phyloP scores from a whole-genome alignment of 2,888 invertebrate species.

The Coleophora flavipennella region DNA sequence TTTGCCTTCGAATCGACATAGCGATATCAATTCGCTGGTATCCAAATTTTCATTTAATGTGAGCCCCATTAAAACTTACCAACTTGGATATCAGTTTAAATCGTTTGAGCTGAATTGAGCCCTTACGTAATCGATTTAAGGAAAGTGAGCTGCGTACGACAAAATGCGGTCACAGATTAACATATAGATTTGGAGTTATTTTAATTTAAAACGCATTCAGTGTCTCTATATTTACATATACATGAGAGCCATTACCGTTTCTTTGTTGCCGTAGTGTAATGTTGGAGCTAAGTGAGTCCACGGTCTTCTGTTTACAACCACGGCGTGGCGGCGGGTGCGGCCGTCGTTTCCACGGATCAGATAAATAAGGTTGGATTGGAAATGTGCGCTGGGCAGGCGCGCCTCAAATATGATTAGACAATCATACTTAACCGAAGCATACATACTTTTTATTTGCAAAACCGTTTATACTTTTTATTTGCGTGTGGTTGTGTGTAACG shows the following conservation, averaged over 20 bases:
- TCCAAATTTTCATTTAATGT: constrained; percentile 33
- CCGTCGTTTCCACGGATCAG: constrained; percentile 14
- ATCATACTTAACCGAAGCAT: constrained; percentile 13
- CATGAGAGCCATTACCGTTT: constrained; percentile 58
- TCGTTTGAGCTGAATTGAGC: constrained; percentile 33
- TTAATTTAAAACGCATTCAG: constrained; percentile 67
- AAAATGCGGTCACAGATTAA: constrained; percentile 63
- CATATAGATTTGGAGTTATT: constrained; percentile 70
- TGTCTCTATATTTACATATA: constrained; percentile 67
- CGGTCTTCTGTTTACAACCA: constrained; percentile 25
- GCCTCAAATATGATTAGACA: no score
- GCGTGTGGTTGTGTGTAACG: no score
- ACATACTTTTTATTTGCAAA: no score
- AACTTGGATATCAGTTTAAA: constrained; percentile 51
- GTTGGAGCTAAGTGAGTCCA: constrained; percentile 45
- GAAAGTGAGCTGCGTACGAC: constrained; percentile 63
- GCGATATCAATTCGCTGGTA: constrained; percentile 12
- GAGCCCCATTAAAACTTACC: constrained; percentile 62
- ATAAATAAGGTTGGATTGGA: no score
- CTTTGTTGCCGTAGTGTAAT: constrained; percentile 51
- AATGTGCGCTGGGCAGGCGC: no score
- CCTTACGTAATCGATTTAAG: constrained; percentile 65
- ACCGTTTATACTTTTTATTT: no score
- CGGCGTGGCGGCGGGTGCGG: constrained; percentile 25
- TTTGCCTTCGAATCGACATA: no score